Conservation (phyloP, 1,140 invertebrate genomes). For the Sinella curviseta region DNA sequence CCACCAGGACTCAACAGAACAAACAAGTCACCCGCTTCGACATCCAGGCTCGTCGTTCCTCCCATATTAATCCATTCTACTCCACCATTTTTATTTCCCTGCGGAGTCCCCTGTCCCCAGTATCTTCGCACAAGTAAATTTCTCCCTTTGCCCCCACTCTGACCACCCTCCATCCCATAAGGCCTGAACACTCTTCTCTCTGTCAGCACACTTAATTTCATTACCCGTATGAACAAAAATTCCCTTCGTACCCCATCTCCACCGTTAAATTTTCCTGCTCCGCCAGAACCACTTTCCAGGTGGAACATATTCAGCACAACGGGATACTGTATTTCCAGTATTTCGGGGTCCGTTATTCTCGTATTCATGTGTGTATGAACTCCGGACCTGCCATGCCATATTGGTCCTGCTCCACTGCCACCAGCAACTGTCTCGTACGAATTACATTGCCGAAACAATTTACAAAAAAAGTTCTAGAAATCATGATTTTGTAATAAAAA, state of each 20-base stretch:
- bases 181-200: conserved; percentile 81
- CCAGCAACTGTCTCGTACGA: conserved; percentile 99
- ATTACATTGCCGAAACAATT: too few species aligned
- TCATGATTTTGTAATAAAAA: too few species aligned
- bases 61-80: conserved; percentile 81
- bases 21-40: conserved; percentile 67
- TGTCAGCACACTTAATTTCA: conserved; percentile 89
- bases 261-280: conserved; percentile 71
- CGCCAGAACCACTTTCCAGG: conserved; percentile 78
- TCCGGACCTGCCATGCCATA: conserved; percentile 85
- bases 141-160: conserved; percentile 27
- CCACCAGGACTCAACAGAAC: not conserved
- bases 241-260: conserved; percentile 90
- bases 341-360: conserved; percentile 90
- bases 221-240: conserved; percentile 79
- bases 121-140: conserved; percentile 34
- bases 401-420: conserved; percentile 92
- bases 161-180: conserved; percentile 31
- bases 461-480: too few species aligned
- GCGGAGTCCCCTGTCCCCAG: not conserved
- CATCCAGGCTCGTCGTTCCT: conserved; percentile 78
- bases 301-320: conserved; percentile 84
- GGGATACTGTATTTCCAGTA: conserved; percentile 91
- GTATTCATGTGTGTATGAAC: conserved; percentile 99
- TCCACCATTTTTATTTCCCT: conserved; percentile 65